Evolutionary conservation across 2,888 invertebrate species (phyloP), one percentile per base, ranked within the genome.

Genomic region (Thalpophila matura): DNA sequence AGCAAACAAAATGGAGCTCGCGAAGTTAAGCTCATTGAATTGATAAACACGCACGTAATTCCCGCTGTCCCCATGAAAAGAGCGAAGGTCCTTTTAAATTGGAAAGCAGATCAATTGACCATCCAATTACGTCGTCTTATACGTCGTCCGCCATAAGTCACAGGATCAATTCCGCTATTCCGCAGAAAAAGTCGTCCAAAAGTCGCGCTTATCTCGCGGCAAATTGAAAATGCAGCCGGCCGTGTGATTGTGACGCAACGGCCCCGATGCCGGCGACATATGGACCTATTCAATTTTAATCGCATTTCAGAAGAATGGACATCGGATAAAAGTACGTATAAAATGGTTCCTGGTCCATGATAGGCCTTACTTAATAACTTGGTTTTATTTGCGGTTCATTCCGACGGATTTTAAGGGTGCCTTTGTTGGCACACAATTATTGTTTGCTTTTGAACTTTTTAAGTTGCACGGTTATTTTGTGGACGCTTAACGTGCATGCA

Each of bases 221-320:
- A 94, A 95, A 95, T 95, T 95, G 95, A 95, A 95, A 95, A 93
- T 91, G 91, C 95, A 94, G 85, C 86, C 89, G 92, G 79, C 92
- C 94, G 93, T 95, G 90, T 91, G 91, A 95, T 95, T 95, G 94
- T 93, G 90, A 91, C 93, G 93, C 93, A 93, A 93, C 91, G 89
- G 88, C 79, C 80, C 81, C 87, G 82, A 85, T 91, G 92, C 88
- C 85, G 83, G 84, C 90, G 93, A 92, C 94, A 94, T 94, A 94
- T 91, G 94, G 93, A 92, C 88, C 94, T 92, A 94, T 95, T 93
- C 94, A 94, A 93, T 94, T 94, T 94, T 95, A 94, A 95, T 95
- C 94, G 93, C 89, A 95, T 95, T 93, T 92, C 91, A 92, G 93
- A 93, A 94, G 93, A 94, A 94, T 94, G 92, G 94, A 91, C 92